Base-by-base conservation (phyloP, 2,888 invertebrate species). In the Romanomermis culicivorax region DNA sequence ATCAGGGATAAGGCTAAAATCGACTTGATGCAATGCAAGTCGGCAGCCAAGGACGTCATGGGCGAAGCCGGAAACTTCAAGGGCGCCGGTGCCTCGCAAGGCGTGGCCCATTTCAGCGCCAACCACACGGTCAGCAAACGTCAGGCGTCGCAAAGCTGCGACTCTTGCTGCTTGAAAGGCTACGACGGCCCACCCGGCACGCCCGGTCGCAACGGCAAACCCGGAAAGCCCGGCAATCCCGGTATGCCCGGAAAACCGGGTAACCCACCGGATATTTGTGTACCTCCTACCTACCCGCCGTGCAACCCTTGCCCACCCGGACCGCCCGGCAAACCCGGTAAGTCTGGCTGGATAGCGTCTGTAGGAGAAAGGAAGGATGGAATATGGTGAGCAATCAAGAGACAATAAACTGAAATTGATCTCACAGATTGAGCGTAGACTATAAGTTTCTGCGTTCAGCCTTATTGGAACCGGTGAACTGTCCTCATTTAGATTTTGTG, bases 81-180 rank as follows among this genome's bases (percentile, higher is more conserved):
- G 29, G 7, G 7, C 4, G 11, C 50, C 24, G 50, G 25, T 7
- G n/a, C n/a, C n/a, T 4, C 24, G 3, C 7, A 7, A 7, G 50
- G 50, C 25, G 50, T 36, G 11, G 45, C 45, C 45, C 45, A 45
- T 23, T n/a, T 23, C 26, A 23, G n/a, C 25, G 3, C 29, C 45
- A 60, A 60, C 29, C 57, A 42, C 30, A 58, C 60, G 20, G 51
- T 60, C 20, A 50, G 42, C 48, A 59, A 58, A 43, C 58, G 60
- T 45, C 59, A 59, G 51, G 55, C 58, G 27, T n/a, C n/a, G n/a
- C 17, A 45, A 4, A 54, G 56, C 30, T 56, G 58, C 52, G 56
- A 52, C 51, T 20, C 36, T 25, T 55, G 55, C 45, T 48, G 55
- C 42, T 55, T 62, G 4, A 62, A 62, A 2, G 55, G 58, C 51